Base-by-base conservation (phyloP, 2,888 invertebrate species). In the Rutpela maculata region DNA sequence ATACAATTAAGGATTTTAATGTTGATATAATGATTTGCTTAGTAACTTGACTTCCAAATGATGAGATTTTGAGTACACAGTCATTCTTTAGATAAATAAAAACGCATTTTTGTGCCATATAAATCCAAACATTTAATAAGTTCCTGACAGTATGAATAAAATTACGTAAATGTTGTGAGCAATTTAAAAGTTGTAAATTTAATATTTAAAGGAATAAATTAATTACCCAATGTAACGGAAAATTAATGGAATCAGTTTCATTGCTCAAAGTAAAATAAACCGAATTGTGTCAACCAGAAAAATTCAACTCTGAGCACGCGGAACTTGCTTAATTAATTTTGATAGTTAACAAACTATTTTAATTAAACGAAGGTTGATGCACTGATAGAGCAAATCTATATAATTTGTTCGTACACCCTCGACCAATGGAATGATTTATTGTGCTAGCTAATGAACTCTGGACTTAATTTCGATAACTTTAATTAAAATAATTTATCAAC, bases 401-500 rank as follows among this genome's bases (percentile, higher is more conserved):
- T 72, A 81, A 78, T 81, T 84, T 80, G 81, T 82, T 83, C 80
- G 67, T 80, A 81, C 60, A 72, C 85, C 83, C 79, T 81, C 78
- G 72, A 79, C 77, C 81, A 79, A 83, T 84, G 76, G 77, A 77
- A 81, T 84, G 85, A 85, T 84, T 85, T 84, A 84, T 84, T 82
- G 83, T 80, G 80, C 79, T 72, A 80, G 78, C 82, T 86, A 86
- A 86, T 86, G 85, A 86, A 85, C 80, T 83, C 79, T 75, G 80
- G 83, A 84, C 85, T 85, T 84, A 86, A 87, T 86, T 86, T 86
- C 86, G 84, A 86, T 87, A 86, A 86, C 84, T 86, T 85, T 86
- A 85, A 87, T 86, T 86, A 86, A 86, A 86, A 85, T 85, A 85
- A 86, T 86, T 85, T 83, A 86, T 86, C 86, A 86, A 57, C 60